Evolutionary conservation across 2,888 invertebrate genomes (phyloP).

Genomic region (Drosophila greeni): DNA sequence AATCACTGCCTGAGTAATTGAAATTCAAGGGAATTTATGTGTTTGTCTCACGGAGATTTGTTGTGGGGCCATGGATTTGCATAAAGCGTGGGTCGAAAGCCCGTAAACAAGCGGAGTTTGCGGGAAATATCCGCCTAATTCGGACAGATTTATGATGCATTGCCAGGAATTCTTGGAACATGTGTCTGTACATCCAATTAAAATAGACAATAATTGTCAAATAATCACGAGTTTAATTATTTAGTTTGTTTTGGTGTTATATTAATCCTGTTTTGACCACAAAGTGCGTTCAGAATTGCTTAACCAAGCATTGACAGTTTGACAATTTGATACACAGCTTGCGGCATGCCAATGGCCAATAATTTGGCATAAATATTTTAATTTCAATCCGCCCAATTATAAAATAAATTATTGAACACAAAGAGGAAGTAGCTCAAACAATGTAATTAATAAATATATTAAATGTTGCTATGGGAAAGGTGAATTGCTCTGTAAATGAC

Average conservation of each 20-base stretch:
- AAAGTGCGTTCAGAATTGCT: conserved; percentile 15
- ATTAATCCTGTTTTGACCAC: conserved; percentile 20
- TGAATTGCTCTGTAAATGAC: neutral
- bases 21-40: conserved; percentile 41
- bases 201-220: conserved; percentile 3
- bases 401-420: neutral
- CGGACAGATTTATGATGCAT: conserved; percentile 4
- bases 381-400: neutral
- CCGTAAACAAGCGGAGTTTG: conserved; percentile 11
- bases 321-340: conserved; percentile 22
- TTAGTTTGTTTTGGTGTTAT: neutral
- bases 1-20: conserved; percentile 36
- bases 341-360: neutral
- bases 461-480: neutral
- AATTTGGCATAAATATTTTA: conserved; percentile 9
- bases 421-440: neutral
- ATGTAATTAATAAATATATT: neutral
- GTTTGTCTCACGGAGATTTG: conserved; percentile 25
- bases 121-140: conserved; percentile 3
- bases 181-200: conserved; percentile 12
- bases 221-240: conserved; percentile 2
- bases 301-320: conserved; percentile 28
- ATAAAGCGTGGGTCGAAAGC: neutral
- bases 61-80: conserved; percentile 1
- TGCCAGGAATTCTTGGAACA: neutral